These are phyloP conservation scores for Antheraea yamamai DNA, from an alignment of 2,888 invertebrate species.

Conservation along the genomic window DNA sequence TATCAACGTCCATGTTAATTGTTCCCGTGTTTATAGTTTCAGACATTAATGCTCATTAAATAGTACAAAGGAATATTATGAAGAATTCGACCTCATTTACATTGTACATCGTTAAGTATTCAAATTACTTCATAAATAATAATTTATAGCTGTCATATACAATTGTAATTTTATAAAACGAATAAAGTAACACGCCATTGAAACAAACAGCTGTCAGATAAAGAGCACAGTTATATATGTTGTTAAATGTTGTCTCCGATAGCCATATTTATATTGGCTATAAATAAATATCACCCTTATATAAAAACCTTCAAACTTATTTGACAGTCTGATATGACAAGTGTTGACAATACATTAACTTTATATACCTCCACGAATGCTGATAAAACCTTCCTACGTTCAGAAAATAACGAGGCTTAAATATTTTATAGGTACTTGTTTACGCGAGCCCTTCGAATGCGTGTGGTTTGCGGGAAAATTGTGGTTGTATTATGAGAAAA, in stretches of 20 bases:
- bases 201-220: not conserved
- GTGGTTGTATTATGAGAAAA: conserved; percentile 51
- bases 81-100: too few species aligned
- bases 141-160: too few species aligned
- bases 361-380: conserved; percentile 26
- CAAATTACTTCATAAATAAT: too few species aligned
- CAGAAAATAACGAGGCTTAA: conserved; percentile 49
- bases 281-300: conserved; percentile 15
- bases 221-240: not conserved
- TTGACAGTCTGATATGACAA: conserved; percentile 25
- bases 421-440: conserved; percentile 54
- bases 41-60: too few species aligned
- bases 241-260: not conserved
- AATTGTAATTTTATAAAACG: not conserved
- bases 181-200: not conserved
- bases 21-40: too few species aligned
- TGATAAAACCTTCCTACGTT: conserved; percentile 30
- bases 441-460: conserved; percentile 38
- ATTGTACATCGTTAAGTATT: too few species aligned
- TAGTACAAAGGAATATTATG: too few species aligned
- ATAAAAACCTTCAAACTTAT: conserved; percentile 16
- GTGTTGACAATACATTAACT: conserved; percentile 33
- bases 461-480: conserved; percentile 30
- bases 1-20: too few species aligned
- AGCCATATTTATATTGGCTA: conserved; percentile 8